These are phyloP conservation scores for Leptonema lineaticorne DNA, from an alignment of 1,140 invertebrate genomes.

Conservation along the genomic window DNA sequence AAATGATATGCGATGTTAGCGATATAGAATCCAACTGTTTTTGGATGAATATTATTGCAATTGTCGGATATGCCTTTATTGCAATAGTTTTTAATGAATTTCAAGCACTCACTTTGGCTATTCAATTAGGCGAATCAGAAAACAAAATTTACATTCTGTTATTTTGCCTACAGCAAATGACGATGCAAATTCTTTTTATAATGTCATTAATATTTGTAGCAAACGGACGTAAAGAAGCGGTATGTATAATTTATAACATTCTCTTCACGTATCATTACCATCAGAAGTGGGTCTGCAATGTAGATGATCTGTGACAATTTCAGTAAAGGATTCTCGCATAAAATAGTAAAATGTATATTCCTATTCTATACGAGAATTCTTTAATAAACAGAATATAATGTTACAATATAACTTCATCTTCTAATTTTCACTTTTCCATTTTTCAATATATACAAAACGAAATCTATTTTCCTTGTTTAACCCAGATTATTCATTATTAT, in stretches of 20 bases:
- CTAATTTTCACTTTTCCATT: too few relatives aligned
- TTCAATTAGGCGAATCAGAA: neutral
- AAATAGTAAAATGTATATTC: too few relatives aligned
- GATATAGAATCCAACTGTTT: neutral
- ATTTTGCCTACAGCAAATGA: slow-evolving; percentile 16
- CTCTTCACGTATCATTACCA: neutral
- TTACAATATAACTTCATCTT: too few relatives aligned
- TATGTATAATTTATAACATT: neutral
- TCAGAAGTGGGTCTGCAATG: neutral
- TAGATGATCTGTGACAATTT: too few relatives aligned
- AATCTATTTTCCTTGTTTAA: too few relatives aligned
- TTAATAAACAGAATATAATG: too few relatives aligned
- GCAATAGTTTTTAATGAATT: slow-evolving; percentile 17
- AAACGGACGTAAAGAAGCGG: neutral
- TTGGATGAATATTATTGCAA: neutral
- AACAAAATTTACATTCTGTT: neutral
- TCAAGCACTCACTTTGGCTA: neutral
- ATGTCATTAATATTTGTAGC: neutral
- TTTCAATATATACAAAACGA: too few relatives aligned
- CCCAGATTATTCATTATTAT: too few relatives aligned
- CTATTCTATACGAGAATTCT: too few relatives aligned
- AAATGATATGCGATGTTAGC: neutral
- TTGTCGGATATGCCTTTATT: neutral
- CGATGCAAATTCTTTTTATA: neutral
- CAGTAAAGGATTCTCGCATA: too few relatives aligned